Conservation (phyloP, 2,888 invertebrate genomes). For the Ochropleura leucogaster region DNA sequence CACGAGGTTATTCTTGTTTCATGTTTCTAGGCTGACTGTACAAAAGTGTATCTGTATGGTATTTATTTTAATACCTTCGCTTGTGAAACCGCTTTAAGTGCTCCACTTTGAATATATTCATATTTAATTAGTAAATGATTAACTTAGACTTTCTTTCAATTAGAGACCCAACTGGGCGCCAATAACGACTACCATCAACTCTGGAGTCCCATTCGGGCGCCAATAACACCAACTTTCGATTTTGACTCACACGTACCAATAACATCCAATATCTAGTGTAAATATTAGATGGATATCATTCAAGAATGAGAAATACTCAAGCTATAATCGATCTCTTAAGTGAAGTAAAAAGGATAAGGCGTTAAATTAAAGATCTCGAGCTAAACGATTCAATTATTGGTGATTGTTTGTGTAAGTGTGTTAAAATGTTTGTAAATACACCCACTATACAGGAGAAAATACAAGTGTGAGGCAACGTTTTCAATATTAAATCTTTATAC, state of each 20-base stretch:
- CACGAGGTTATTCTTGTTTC: neutral
- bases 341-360: neutral
- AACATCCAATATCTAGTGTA: neutral
- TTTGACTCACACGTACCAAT: neutral
- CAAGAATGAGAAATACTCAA: neutral
- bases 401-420: too few relatives aligned
- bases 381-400: conserved; percentile 4
- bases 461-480: too few relatives aligned
- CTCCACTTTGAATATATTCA: neutral
- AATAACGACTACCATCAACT: neutral
- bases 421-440: too few relatives aligned
- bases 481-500: neutral
- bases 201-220: conserved; percentile 5
- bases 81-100: neutral
- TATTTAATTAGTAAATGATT: neutral
- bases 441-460: too few relatives aligned
- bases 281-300: too few relatives aligned
- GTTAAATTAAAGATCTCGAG: neutral
- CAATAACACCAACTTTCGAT: neutral
- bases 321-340: neutral
- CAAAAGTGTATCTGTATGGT: neutral
- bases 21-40: neutral
- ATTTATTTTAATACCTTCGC: neutral
- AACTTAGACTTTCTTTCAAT: neutral
- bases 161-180: conserved; percentile 5